These are phyloP conservation scores for Sphinx pinastri DNA, from an alignment of 2,888 invertebrate species.

Conservation along the genomic window DNA sequence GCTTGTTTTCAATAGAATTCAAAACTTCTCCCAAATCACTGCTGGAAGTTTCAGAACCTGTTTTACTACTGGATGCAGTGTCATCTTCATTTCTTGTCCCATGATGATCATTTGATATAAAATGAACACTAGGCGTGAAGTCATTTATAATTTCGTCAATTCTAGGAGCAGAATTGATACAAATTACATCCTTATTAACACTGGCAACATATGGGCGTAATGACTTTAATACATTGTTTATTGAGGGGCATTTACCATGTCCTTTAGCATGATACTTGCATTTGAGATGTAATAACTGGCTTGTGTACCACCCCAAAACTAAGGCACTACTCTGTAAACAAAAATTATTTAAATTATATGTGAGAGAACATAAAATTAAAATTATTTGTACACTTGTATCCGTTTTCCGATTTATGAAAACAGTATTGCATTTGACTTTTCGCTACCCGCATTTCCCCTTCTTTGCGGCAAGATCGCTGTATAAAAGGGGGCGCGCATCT, in stretches of 20 bases:
- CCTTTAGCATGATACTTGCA: slow-evolving; percentile 54
- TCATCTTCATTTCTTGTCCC: slow-evolving; percentile 38
- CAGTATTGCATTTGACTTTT: too few relatives aligned
- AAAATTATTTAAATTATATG: neutral
- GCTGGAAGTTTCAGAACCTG: slow-evolving; percentile 54
- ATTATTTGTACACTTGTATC: too few relatives aligned
- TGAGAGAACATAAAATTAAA: too few relatives aligned
- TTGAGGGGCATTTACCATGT: slow-evolving; percentile 44
- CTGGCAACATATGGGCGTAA: slow-evolving; percentile 55
- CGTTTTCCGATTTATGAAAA: too few relatives aligned
- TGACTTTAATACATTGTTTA: slow-evolving; percentile 52
- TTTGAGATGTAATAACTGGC: slow-evolving; percentile 80
- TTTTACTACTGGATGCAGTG: slow-evolving; percentile 37
- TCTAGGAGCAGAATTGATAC: slow-evolving; percentile 49
- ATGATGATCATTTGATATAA: slow-evolving; percentile 69
- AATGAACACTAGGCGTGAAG: slow-evolving; percentile 64
- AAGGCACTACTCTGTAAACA: slow-evolving; percentile 83
- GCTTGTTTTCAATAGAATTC: slow-evolving; percentile 85
- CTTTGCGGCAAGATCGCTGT: too few relatives aligned
- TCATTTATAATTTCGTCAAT: slow-evolving; percentile 56
- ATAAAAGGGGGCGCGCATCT: too few relatives aligned
- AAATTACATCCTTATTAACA: slow-evolving; percentile 51
- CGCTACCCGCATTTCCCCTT: too few relatives aligned
- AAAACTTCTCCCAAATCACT: slow-evolving; percentile 79
- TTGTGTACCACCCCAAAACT: slow-evolving; percentile 86